phyloP scores from a whole-genome alignment of 2,113 vertebrate genomes.

The Osmerus eperlanus region DNA sequence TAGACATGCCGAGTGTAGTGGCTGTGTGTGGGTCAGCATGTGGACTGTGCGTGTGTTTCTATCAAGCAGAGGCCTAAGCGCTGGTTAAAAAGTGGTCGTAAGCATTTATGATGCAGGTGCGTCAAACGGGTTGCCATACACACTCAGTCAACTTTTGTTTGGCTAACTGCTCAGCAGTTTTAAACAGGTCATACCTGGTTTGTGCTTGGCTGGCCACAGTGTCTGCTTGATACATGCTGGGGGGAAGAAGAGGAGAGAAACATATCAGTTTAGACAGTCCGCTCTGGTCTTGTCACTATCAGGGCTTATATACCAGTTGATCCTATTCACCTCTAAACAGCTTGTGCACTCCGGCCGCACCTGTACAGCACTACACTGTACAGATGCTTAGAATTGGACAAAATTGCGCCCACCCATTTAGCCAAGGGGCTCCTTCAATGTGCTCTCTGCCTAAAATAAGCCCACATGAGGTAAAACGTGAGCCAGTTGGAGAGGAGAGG shows the following conservation, averaged over 20 bases:
- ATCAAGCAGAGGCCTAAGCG: not conserved
- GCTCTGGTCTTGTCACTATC: constrained; percentile 44
- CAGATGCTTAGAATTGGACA: constrained; percentile 34
- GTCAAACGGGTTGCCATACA: not conserved
- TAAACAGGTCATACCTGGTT: constrained; percentile 81
- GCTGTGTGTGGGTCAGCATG: not conserved
- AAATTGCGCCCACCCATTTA: constrained; percentile 44
- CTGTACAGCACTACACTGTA: constrained; percentile 18
- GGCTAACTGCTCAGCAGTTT: not conserved
- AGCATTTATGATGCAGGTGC: not conserved
- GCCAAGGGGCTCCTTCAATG: constrained; percentile 39
- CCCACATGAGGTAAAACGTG: constrained; percentile 59
- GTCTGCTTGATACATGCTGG: constrained; percentile 93
- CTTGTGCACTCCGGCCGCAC: constrained; percentile 36
- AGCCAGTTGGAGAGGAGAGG: constrained; percentile 59
- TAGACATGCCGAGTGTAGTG: not conserved
- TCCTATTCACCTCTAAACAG: constrained; percentile 46
- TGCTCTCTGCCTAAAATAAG: constrained; percentile 45
- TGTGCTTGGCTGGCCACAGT: constrained; percentile 95
- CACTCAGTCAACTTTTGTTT: not conserved
- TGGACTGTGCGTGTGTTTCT: not conserved
- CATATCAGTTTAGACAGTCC: constrained; percentile 43
- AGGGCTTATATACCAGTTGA: constrained; percentile 12
- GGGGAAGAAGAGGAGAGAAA: constrained; percentile 51
- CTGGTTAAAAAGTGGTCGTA: not conserved